Conservation (phyloP, 2,888 invertebrate species). For the Drosophila demipolita region DNA sequence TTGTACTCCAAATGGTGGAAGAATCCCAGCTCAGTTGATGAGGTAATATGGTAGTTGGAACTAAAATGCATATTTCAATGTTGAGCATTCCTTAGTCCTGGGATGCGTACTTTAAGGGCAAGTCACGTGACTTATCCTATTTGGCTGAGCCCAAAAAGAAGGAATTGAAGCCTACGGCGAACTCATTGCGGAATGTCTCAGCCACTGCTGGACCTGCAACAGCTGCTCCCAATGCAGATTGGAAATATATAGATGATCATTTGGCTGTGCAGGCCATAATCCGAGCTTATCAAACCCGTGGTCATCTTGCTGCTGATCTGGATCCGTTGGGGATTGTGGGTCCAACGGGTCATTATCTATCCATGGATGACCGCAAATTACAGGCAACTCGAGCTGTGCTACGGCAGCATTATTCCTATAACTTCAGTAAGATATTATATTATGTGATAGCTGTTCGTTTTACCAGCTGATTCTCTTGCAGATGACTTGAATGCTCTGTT, state of each 20-base stretch:
- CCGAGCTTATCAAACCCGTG: slow-evolving; percentile 94
- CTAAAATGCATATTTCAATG: not conserved
- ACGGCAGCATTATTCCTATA: slow-evolving; percentile 64
- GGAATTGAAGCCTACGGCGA: not conserved
- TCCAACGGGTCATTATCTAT: slow-evolving; percentile 37
- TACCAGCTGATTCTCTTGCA: slow-evolving; percentile 26
- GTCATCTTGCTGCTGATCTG: slow-evolving; percentile 91
- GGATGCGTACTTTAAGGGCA: slow-evolving; percentile 57
- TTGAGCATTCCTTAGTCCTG: slow-evolving; percentile 57
- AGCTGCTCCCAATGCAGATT: slow-evolving; percentile 86
- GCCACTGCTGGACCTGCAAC: not conserved
- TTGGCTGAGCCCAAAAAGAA: not conserved
- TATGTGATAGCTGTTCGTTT: not conserved
- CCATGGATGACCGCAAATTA: slow-evolving; percentile 45
- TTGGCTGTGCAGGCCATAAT: slow-evolving; percentile 98
- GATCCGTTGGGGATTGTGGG: slow-evolving; percentile 90
- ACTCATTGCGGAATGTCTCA: not conserved
- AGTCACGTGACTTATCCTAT: slow-evolving; percentile 1
- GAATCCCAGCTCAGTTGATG: slow-evolving; percentile 60
- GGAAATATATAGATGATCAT: slow-evolving; percentile 97
- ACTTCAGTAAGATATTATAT: slow-evolving; percentile 49
- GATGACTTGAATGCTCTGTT: slow-evolving; percentile 97
- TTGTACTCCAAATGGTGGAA: slow-evolving; percentile 55
- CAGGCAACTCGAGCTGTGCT: slow-evolving; percentile 65
- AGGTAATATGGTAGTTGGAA: slow-evolving; percentile 33